A percentile compares a stretch with the other conserved stretches of the same genome.
phyloP scores from a whole-genome alignment of 2,888 invertebrate species.

The Megalurothrips usitatus region DNA sequence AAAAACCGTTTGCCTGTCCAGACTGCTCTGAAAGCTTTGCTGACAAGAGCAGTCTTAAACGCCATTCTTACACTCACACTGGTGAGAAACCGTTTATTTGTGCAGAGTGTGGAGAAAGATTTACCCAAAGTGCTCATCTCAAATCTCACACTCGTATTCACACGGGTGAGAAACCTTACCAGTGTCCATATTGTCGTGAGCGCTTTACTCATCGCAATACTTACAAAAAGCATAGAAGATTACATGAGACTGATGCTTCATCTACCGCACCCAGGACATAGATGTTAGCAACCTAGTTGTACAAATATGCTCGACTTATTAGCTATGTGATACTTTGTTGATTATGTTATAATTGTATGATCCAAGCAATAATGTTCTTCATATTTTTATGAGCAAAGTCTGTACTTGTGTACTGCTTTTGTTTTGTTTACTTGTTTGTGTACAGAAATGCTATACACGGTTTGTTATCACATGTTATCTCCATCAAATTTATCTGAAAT shows the following conservation, averaged over 20 bases:
- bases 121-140: constrained; percentile 32
- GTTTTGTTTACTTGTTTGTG: background rate
- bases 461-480: constrained; percentile 1
- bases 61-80: constrained; percentile 31
- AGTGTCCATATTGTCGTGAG: constrained; percentile 31
- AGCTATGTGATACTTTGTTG: constrained; percentile 6
- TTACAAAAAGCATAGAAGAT: constrained; percentile 31
- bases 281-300: constrained; percentile 29
- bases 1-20: constrained; percentile 34
- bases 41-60: constrained; percentile 29
- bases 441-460: background rate
- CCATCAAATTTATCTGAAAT: constrained; percentile 1
- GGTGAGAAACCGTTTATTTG: constrained; percentile 33
- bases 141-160: constrained; percentile 32
- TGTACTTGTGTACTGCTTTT: background rate
- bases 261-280: background rate
- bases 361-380: background rate
- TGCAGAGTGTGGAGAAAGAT: constrained; percentile 31
- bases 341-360: background rate
- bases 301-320: constrained; percentile 28
- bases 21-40: constrained; percentile 32
- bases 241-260: constrained; percentile 34
- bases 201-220: constrained; percentile 32
- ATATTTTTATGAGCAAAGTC: background rate
- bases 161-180: constrained; percentile 33